Conservation (phyloP, 2,797 vertebrate species). For the Onychomys arenicola region DNA sequence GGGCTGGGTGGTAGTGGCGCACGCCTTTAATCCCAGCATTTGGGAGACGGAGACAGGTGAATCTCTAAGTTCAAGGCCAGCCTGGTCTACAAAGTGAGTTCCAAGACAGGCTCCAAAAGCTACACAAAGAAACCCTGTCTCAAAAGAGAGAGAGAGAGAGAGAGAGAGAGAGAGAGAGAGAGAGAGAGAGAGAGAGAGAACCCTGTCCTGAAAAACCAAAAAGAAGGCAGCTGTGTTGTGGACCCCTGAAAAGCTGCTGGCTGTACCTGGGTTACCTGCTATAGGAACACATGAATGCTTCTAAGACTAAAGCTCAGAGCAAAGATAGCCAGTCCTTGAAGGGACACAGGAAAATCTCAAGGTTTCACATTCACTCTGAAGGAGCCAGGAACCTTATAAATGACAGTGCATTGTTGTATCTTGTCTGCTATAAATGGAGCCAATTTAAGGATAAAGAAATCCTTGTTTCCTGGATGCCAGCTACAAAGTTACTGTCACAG, state of each 20-base stretch:
- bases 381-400: not conserved
- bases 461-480: slow-evolving; percentile 24
- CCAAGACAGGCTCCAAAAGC: too few species aligned
- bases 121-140: too few species aligned
- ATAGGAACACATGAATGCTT: not conserved
- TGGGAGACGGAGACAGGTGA: too few species aligned
- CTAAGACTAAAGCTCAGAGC: slow-evolving; percentile 33
- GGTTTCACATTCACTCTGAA: not conserved
- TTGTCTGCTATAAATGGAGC: not conserved
- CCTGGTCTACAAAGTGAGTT: too few species aligned
- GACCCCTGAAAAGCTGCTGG: not conserved
- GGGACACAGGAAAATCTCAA: slow-evolving; percentile 17
- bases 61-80: too few species aligned
- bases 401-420: not conserved
- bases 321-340: not conserved
- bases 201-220: not conserved
- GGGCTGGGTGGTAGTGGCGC: too few species aligned
- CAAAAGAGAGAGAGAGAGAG: too few species aligned
- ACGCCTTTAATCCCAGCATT: too few species aligned
- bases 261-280: not conserved
- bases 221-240: not conserved
- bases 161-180: too few species aligned
- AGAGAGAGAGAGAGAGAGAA: too few species aligned
- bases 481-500: slow-evolving; percentile 6
- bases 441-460: slow-evolving; percentile 29